Evolutionary conservation across 2,888 invertebrate species (phyloP), one percentile per base, ranked within the genome.

Genomic region (Dicycla oo): DNA sequence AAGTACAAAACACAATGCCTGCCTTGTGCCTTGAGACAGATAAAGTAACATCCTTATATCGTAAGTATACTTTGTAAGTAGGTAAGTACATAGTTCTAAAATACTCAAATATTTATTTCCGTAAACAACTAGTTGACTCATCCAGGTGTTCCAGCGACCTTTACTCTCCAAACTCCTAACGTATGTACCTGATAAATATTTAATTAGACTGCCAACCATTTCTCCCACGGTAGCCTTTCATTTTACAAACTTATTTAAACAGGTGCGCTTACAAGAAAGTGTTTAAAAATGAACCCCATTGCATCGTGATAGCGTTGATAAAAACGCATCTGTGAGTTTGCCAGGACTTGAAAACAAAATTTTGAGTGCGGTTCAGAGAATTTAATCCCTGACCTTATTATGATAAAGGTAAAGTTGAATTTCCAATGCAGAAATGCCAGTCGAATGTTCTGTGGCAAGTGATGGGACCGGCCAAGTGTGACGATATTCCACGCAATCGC

Each of bases 181-280:
- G 85, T 84, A 87, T 83, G 30, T 67, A 51, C 90, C 87, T 79
- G 88, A 93, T 94, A 93, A 92, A 94, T 94, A 94, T 94, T 94
- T 93, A 94, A 95, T 95, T 93, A 93, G 88, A 79, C 82, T 87
- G 80, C 83, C 83, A 84, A 83, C 80, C 86, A 85, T 91, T 92
- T 94, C 93, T 95, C 95, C 94, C 95, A 95, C 95, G 95, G 93
- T 94, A 88, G 79, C 86, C 84, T 78, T 83, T 80, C 80, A 79
- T 76, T 68, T 71, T 54, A 78, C 78, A 72, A 85, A 84, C 34
- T 64, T 80, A 82, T n/a, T 10, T 10, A 47, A 69, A 62, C 73
- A 60, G 13, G 10, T 69, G 10, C 10, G 10, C 20, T 20, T 26
- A 2, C 0, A 34, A 23, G 0, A 65, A 61, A 54, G 18, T 43